Conservation (phyloP, 2,888 invertebrate genomes). For the Leucophenga maculata region DNA sequence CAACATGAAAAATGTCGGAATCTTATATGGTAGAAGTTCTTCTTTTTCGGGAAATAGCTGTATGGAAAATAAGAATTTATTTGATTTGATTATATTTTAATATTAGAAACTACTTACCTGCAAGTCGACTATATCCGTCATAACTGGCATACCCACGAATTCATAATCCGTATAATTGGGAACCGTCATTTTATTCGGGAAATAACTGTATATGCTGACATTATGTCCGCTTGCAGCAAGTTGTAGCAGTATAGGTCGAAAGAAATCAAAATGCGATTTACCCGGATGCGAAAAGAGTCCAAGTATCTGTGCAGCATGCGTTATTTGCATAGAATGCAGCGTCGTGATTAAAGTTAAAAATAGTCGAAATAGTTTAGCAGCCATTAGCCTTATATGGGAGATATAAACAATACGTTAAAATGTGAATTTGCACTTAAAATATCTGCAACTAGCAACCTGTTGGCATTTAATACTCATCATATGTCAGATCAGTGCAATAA, state of each 20-base stretch:
- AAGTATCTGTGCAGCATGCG: constrained; percentile 55
- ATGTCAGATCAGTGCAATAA: neutral
- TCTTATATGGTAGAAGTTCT: constrained; percentile 49
- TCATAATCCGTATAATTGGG: constrained; percentile 64
- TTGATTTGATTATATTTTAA: neutral
- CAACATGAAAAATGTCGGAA: constrained; percentile 63
- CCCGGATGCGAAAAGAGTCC: constrained; percentile 71
- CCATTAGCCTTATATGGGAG: neutral
- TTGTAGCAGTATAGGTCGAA: constrained; percentile 69
- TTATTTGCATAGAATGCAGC: neutral
- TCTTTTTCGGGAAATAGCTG: constrained; percentile 28
- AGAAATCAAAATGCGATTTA: constrained; percentile 72
- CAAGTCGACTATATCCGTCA: constrained; percentile 61
- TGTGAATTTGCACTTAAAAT: neutral
- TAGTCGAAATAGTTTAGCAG: neutral
- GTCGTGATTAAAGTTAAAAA: neutral
- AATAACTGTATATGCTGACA: constrained; percentile 72
- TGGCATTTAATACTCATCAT: constrained; percentile 16
- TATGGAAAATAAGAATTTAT: neutral
- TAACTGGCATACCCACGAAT: constrained; percentile 54
- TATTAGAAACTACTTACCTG: constrained; percentile 44
- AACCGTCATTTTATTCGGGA: constrained; percentile 64
- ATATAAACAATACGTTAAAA: no score
- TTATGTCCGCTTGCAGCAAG: constrained; percentile 71
- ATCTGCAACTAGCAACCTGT: neutral